phyloP scores from a whole-genome alignment of 2,113 vertebrate species.

The Ibidorhyncha struthersii region DNA sequence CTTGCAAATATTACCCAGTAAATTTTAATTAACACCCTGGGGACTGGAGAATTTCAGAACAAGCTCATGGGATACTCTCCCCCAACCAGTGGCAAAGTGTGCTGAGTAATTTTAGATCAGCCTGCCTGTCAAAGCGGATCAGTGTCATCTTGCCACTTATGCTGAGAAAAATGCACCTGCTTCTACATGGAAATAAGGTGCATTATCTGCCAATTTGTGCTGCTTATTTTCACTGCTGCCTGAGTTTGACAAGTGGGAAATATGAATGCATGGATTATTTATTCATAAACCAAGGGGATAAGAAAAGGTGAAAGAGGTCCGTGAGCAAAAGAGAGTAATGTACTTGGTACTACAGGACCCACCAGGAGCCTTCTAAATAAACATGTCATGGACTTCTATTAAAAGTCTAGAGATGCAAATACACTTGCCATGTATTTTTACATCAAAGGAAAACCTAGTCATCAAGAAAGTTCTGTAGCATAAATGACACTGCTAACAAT shows the following conservation, averaged over 20 bases:
- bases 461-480: background rate
- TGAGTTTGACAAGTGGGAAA: conserved; percentile 60
- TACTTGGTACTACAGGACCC: background rate
- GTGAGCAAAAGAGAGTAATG: background rate
- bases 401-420: background rate
- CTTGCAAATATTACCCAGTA: conserved; percentile 81
- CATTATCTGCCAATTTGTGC: conserved; percentile 81
- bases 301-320: background rate
- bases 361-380: background rate
- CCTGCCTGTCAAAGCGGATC: conserved; percentile 80
- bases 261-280: conserved; percentile 56
- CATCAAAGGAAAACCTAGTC: background rate
- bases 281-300: conserved; percentile 28
- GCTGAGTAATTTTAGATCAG: conserved; percentile 83
- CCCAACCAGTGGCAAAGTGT: conserved; percentile 65
- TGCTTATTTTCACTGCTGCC: conserved; percentile 73
- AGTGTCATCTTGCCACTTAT: conserved; percentile 76
- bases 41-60: conserved; percentile 73
- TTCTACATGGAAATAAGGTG: conserved; percentile 79
- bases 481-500: background rate
- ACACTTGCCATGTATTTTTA: background rate
- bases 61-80: conserved; percentile 71
- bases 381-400: background rate
- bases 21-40: conserved; percentile 85
- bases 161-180: conserved; percentile 75